phyloP scores from a whole-genome alignment of 2,797 vertebrate genomes.

The Somateria mollissima region DNA sequence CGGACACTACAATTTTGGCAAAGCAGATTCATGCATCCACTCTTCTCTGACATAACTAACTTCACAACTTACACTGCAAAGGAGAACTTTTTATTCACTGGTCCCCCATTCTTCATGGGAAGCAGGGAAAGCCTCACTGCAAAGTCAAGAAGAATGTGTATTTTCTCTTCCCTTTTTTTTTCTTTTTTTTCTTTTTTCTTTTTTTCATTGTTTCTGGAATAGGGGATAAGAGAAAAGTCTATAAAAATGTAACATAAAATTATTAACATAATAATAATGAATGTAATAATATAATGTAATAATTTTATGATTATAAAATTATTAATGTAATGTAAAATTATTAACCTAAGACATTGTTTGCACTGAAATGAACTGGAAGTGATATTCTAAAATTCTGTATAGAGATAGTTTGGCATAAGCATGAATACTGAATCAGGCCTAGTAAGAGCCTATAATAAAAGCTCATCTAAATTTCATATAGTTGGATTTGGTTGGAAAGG shows the following conservation, averaged over 20 bases:
- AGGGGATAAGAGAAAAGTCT: not conserved
- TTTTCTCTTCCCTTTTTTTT: not conserved
- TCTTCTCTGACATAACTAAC: not conserved
- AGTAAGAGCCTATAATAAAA: not conserved
- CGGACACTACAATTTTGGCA: not conserved
- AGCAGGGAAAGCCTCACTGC: not conserved
- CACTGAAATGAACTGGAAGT: not conserved
- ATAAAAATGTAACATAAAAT: not conserved
- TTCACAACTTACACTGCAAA: not conserved
- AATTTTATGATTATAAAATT: too few relatives aligned
- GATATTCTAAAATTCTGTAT: not conserved
- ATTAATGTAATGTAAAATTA: not conserved
- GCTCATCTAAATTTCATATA: not conserved
- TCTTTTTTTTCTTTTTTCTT: not conserved
- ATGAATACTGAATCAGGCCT: not conserved
- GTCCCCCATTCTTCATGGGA: not conserved
- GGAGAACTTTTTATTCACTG: not conserved
- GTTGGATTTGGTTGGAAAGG: not conserved
- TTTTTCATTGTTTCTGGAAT: not conserved
- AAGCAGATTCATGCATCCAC: not conserved
- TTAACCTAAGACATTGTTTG: not conserved
- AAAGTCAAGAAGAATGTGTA: not conserved
- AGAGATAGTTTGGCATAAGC: not conserved
- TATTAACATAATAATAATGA: not conserved
- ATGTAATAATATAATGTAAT: too few relatives aligned